phyloP scores from a whole-genome alignment of 2,888 invertebrate genomes.

The Elegia similella region DNA sequence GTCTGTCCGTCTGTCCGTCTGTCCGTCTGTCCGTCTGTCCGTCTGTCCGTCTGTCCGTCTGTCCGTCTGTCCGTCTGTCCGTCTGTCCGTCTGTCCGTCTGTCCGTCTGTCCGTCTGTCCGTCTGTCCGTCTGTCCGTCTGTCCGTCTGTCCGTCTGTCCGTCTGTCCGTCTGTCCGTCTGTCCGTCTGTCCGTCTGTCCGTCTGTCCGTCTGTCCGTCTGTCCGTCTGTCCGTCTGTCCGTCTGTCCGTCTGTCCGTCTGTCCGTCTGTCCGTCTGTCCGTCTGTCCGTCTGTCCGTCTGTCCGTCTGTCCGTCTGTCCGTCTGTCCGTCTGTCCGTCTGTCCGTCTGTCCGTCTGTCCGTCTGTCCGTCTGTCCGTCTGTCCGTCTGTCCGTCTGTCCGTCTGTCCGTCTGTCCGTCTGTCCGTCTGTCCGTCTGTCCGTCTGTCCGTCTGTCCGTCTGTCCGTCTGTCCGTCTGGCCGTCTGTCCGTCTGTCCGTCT shows the following conservation, averaged over 20 bases:
- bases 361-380: no score
- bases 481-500: conserved; percentile 4
- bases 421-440: not conserved
- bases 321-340: no score
- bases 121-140: conserved; percentile 1
- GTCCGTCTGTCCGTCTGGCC: conserved; percentile 7
- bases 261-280: no score
- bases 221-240: no score
- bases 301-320: no score
- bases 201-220: not conserved
- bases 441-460: conserved; percentile 4
- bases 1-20: conserved; percentile 1
- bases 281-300: no score
- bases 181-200: conserved; percentile 1
- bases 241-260: no score
- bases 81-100: conserved; percentile 2
- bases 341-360: no score
- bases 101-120: not conserved
- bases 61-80: conserved; percentile 1
- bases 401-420: no score
- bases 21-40: conserved; percentile 1
- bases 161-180: conserved; percentile 1
- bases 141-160: not conserved
- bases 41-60: conserved; percentile 2
- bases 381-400: no score